Percentiles rank a stretch among this genome's conserved stretches.
Evolutionary conservation across 2,888 invertebrate genomes (phyloP).

Genomic region (Tenthredo notha): DNA sequence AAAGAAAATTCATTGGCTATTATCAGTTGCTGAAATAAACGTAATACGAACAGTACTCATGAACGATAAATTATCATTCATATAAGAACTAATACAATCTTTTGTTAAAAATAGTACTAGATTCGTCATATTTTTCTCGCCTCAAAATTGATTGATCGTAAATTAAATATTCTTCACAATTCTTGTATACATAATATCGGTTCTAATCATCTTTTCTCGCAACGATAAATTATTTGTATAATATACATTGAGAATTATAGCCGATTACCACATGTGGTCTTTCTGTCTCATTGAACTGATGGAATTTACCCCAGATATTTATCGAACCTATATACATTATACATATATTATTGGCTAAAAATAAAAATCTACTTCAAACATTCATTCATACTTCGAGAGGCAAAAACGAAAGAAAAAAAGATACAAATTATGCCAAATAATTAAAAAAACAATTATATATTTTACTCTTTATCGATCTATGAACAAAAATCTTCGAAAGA

Average conservation of each 20-base stretch:
- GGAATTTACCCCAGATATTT: slow-evolving; percentile 18
- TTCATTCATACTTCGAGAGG: neutral
- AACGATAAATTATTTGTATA: neutral
- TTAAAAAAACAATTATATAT: neutral
- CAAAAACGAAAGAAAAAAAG: neutral
- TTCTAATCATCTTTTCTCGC: neutral
- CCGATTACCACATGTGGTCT: neutral
- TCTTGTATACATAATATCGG: neutral
- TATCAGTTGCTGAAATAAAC: neutral
- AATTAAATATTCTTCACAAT: neutral
- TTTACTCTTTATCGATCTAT: neutral
- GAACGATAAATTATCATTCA: neutral
- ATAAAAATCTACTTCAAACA: neutral
- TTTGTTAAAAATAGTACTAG: neutral
- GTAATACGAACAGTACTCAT: neutral
- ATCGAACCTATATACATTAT: neutral
- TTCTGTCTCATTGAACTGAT: slow-evolving; percentile 18
- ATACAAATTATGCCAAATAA: neutral
- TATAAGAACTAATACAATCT: neutral
- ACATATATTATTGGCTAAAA: neutral
- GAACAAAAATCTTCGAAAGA: neutral
- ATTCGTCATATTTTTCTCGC: neutral
- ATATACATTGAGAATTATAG: neutral
- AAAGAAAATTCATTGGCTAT: neutral
- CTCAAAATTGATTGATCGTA: neutral